phyloP scores from a whole-genome alignment of 2,113 vertebrate genomes.

The Pluvianellus socialis region DNA sequence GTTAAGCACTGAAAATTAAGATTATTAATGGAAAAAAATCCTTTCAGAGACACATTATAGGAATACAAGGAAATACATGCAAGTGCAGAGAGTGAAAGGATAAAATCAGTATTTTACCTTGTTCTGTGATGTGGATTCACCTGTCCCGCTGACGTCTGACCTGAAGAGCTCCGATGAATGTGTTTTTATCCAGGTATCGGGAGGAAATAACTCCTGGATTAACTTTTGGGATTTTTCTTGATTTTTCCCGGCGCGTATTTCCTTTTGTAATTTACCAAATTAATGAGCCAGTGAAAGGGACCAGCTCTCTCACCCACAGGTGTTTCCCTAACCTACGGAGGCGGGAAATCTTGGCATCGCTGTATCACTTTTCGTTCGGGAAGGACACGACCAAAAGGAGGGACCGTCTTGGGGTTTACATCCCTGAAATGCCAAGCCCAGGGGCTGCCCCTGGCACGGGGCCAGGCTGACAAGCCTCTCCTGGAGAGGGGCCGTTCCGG shows the following conservation, averaged over 20 bases:
- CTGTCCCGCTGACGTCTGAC: background rate
- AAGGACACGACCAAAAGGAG: background rate
- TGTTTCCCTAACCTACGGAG: conserved; percentile 19
- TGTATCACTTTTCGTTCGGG: background rate
- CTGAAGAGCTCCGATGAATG: background rate
- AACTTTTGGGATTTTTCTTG: conserved; percentile 54
- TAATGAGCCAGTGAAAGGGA: conserved; percentile 25
- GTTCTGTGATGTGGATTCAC: background rate
- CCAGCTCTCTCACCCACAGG: conserved; percentile 2
- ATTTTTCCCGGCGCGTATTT: conserved; percentile 63
- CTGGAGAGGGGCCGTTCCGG: background rate
- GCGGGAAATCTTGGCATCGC: background rate
- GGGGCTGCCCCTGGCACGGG: rapidly evolving
- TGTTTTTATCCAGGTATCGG: conserved; percentile 63
- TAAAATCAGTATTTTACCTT: background rate
- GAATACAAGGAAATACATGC: rapidly evolving
- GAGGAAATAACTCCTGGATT: conserved; percentile 62
- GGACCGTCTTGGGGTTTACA: background rate
- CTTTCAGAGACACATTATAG: background rate
- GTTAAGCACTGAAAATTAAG: background rate
- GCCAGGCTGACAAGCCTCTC: background rate
- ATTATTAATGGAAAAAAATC: background rate
- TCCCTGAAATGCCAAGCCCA: rapidly evolving
- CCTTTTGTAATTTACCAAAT: conserved; percentile 20
- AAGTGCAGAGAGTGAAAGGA: background rate